Evolutionary conservation across 1,140 invertebrate species (phyloP), one percentile per base, ranked within the genome.

Genomic region (Charaxes varanes): DNA sequence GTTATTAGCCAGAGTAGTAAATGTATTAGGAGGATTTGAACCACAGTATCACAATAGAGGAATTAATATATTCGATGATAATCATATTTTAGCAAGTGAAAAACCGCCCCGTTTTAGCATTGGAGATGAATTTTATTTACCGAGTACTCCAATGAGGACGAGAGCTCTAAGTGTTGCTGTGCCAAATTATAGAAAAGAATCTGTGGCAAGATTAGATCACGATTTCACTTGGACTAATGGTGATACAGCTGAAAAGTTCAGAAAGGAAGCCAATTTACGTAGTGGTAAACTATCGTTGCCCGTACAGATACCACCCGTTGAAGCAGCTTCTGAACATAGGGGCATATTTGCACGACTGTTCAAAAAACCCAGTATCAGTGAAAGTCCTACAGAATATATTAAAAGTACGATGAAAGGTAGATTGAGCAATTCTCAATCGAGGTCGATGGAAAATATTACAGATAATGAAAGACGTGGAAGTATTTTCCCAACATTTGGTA

Each of bases 1-100:
- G 53, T 65, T 94, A 7, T 63, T 94, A 23, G 89, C 92, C 0
- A 87, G 90, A 67, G 87, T 93, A 12, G 91, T 93, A 0, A 91
- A 91, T 51, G 90, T 92, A 2, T 72, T 93, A 23, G 91, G 91
- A 5, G 89, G 87, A 5, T 87, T 90, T 21, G 86, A 87, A 21
- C 76, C 36, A 2, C 44, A 85, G 24, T 73, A 86, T 4, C 73
- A 87, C 34, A 45, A 58, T 14, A 58, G 52, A 43, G 90, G 89
- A 2, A 79, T 90, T 15, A 83, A 90, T 46, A 88, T 90, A 19
- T 90, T 91, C 64, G 85, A 86, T 18, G 89, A 91, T 40, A 89
- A 89, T 1, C 86, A 91, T 35, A 91, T 92, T 12, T 62, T 92
- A 18, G 87, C 89, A 2, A 90, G 87, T 62, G 91, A 92, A 68